Conservation (phyloP, 2,113 vertebrate genomes). For the Tyto alba region DNA sequence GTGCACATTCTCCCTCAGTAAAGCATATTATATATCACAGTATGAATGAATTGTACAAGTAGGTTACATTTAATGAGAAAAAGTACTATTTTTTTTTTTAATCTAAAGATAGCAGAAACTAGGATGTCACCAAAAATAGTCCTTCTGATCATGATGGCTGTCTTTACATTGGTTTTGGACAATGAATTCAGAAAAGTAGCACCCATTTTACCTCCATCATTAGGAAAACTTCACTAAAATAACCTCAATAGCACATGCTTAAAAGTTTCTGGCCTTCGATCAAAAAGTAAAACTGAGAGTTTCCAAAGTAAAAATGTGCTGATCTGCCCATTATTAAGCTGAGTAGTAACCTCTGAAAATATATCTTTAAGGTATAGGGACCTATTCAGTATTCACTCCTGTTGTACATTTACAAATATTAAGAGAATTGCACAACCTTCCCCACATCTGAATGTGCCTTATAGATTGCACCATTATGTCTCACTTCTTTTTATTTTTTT, state of each 20-base stretch:
- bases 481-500: background rate
- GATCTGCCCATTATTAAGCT: background rate
- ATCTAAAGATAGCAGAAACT: conserved; percentile 36
- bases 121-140: conserved; percentile 32
- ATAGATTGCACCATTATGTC: background rate
- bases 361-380: background rate
- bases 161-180: conserved; percentile 7
- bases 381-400: background rate
- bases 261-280: background rate
- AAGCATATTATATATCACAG: conserved; percentile 25
- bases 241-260: background rate
- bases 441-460: background rate
- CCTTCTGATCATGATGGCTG: background rate
- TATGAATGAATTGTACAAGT: conserved; percentile 20
- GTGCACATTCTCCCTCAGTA: background rate
- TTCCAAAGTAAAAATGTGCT: background rate
- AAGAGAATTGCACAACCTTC: background rate
- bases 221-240: conserved; percentile 17
- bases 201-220: background rate
- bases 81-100: background rate
- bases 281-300: background rate
- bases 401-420: background rate
- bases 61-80: conserved; percentile 55
- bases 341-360: background rate
- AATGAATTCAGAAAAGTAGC: conserved; percentile 6